Percentiles rank a stretch among this genome's conserved stretches.
phyloP scores from a whole-genome alignment of 2,888 invertebrate genomes.

The Drosophila tanythrix region DNA sequence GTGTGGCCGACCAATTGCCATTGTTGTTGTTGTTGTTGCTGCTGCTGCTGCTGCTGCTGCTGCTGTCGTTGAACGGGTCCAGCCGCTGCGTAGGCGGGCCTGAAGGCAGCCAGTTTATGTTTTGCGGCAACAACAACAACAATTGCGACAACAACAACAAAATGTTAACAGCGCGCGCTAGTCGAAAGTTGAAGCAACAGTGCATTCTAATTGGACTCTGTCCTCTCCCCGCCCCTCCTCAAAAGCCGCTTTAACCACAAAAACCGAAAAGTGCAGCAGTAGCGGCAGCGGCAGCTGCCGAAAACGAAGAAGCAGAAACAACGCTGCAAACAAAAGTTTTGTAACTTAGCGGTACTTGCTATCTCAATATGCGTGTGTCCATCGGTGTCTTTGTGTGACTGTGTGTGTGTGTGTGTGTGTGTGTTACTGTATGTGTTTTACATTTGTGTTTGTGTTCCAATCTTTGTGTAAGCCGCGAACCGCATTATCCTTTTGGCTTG shows the following conservation, averaged over 20 bases:
- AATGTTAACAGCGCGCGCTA: slow-evolving; percentile 42
- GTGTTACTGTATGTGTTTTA: slow-evolving; percentile 3
- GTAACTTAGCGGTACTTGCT: slow-evolving; percentile 41
- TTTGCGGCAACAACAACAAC: slow-evolving; percentile 36
- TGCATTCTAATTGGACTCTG: slow-evolving; percentile 68
- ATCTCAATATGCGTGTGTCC: slow-evolving; percentile 9
- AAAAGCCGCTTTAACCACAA: slow-evolving; percentile 31
- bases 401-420: neutral
- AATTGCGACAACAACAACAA: slow-evolving; percentile 26
- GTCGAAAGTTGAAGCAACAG: slow-evolving; percentile 66
- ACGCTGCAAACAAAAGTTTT: slow-evolving; percentile 62
- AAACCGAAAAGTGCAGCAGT: slow-evolving; percentile 46
- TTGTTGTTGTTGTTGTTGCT: slow-evolving; percentile 16
- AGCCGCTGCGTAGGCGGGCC: slow-evolving; percentile 69
- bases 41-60: slow-evolving; percentile 29
- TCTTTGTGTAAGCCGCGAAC: slow-evolving; percentile 52
- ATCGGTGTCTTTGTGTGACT: slow-evolving; percentile 2
- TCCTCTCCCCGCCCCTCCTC: slow-evolving; percentile 1
- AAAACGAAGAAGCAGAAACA: slow-evolving; percentile 28
- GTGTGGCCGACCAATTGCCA: slow-evolving; percentile 39
- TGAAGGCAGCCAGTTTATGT: slow-evolving; percentile 60
- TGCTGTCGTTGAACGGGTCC: slow-evolving; percentile 58
- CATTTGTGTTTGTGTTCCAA: slow-evolving; percentile 15
- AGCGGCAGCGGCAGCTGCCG: slow-evolving; percentile 19
- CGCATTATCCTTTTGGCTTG: slow-evolving; percentile 72